These are phyloP conservation scores for Microcebus tavaratra DNA, from an alignment of 2,113 vertebrate species.

Conservation along the genomic window DNA sequence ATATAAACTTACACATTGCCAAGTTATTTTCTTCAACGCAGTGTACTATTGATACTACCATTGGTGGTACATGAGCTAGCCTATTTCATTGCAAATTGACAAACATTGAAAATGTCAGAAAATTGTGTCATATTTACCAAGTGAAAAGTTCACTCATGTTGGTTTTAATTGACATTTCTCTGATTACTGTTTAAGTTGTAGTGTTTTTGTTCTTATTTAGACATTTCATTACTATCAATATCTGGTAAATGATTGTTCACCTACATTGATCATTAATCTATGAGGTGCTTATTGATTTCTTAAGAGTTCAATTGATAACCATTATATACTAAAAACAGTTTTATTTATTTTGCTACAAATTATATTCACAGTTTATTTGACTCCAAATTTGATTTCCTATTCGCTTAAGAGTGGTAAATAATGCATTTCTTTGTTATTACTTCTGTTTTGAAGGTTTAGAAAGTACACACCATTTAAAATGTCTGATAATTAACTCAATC, in stretches of 20 bases:
- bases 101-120: not conserved
- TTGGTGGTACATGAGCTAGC: no score
- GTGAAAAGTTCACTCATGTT: not conserved
- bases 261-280: not conserved
- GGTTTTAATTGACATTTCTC: not conserved
- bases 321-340: not conserved
- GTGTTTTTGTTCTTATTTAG: slow-evolving; percentile 8
- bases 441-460: not conserved
- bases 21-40: not conserved
- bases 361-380: not conserved
- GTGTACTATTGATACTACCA: not conserved
- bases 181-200: not conserved
- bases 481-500: not conserved
- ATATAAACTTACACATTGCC: no score
- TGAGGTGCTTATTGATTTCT: not conserved
- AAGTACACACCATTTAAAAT: not conserved
- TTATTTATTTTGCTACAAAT: not conserved
- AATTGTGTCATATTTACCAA: not conserved
- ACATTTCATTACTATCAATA: not conserved
- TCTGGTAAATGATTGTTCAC: not conserved
- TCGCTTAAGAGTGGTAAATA: not conserved
- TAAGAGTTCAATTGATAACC: not conserved
- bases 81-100: not conserved
- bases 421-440: not conserved
- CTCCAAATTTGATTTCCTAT: not conserved